phyloP scores from a whole-genome alignment of 2,797 vertebrate genomes.

The Falco cherrug region DNA sequence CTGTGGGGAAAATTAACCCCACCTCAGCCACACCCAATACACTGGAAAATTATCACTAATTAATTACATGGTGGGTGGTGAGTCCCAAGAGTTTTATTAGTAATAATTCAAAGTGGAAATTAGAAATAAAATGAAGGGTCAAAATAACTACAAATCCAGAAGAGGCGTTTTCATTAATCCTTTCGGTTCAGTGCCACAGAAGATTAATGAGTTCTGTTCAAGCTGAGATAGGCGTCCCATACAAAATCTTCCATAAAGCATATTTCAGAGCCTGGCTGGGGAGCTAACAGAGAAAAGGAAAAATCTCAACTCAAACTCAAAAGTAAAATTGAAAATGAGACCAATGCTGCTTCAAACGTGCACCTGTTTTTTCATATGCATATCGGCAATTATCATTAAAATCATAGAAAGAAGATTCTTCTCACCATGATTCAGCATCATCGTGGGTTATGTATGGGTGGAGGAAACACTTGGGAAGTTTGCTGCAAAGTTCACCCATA shows the following conservation, averaged over 20 bases:
- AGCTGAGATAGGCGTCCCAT: neutral
- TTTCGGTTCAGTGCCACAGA: neutral
- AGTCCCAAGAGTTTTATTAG: neutral
- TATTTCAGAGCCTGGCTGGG: neutral
- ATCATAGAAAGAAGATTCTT: neutral
- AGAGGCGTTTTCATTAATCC: neutral
- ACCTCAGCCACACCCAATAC: neutral
- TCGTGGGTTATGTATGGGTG: neutral
- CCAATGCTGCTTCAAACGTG: neutral
- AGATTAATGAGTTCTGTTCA: slow-evolving; percentile 37
- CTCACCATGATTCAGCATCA: neutral
- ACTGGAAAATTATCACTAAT: neutral
- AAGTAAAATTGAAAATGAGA: neutral
- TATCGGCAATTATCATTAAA: neutral
- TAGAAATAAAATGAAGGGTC: slow-evolving; percentile 1
- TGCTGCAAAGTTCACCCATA: neutral
- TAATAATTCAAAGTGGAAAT: slow-evolving; percentile 24
- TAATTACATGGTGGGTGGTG: neutral
- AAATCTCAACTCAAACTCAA: neutral
- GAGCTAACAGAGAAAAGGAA: neutral
- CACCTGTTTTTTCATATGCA: neutral
- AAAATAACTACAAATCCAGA: slow-evolving; percentile 19
- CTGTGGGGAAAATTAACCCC: neutral
- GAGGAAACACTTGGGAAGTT: neutral
- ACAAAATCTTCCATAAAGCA: neutral